A percentile compares a stretch with the other conserved stretches of the same genome.
These are phyloP conservation scores for Scyliorhinus canicula DNA, from an alignment of 2,797 vertebrate genomes.

Conservation along the genomic window DNA sequence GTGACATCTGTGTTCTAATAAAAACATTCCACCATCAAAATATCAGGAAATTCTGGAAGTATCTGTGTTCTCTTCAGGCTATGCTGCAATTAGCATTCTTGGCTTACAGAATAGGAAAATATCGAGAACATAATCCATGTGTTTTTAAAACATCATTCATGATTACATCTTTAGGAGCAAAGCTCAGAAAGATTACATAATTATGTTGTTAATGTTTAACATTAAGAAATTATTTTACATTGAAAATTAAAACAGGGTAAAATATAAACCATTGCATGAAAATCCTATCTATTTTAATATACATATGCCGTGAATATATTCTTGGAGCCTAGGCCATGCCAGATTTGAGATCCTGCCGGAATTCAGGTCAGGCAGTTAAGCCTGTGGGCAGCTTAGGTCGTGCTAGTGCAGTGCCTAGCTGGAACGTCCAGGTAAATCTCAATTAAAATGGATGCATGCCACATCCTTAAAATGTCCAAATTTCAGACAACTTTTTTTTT, in stretches of 20 bases:
- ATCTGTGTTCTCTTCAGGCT: conserved; percentile 65
- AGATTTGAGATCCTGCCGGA: no score
- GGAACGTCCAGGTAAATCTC: no score
- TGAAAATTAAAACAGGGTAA: neutral
- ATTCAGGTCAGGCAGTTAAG: no score
- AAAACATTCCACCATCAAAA: conserved; percentile 68
- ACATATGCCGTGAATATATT: neutral
- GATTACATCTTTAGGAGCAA: conserved; percentile 55
- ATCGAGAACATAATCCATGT: conserved; percentile 56
- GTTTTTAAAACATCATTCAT: conserved; percentile 61
- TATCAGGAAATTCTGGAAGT: conserved; percentile 70
- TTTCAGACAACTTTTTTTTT: no score
- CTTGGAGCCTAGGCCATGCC: no score
- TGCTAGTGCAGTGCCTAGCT: no score
- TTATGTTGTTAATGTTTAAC: neutral
- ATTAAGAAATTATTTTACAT: neutral
- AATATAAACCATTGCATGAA: neutral
- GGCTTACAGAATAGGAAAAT: conserved; percentile 58
- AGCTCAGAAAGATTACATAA: neutral
- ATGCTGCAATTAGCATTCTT: conserved; percentile 64
- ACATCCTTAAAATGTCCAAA: no score
- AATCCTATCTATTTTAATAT: neutral
- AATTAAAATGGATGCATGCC: no score
- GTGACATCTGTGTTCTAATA: conserved; percentile 69
- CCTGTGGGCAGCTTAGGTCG: no score